These are phyloP conservation scores for Aphaenogaster rudis DNA, from an alignment of 1,140 invertebrate species.

Conservation along the genomic window DNA sequence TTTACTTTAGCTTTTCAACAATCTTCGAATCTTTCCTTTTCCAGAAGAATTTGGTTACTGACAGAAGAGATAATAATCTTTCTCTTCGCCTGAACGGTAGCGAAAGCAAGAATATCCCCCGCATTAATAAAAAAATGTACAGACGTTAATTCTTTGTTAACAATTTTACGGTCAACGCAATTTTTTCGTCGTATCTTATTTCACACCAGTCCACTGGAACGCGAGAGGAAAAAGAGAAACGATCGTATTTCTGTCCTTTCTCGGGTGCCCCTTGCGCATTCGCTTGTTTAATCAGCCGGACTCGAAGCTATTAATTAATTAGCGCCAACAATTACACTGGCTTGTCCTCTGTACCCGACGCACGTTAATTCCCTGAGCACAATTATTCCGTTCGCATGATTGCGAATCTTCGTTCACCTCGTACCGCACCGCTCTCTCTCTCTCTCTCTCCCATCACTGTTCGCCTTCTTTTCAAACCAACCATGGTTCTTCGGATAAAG, in stretches of 20 bases:
- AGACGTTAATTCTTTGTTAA: conserved; percentile 1
- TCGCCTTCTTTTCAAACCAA: conserved; percentile 54
- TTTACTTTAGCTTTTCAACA: conserved; percentile 5
- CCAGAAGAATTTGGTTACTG: not conserved
- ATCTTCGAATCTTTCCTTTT: not conserved
- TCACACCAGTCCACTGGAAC: not conserved
- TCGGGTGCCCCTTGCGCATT: conserved; percentile 14
- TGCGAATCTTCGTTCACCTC: conserved; percentile 43
- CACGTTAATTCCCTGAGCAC: conserved; percentile 71
- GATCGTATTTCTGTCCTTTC: conserved; percentile 30
- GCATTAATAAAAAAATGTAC: conserved; percentile 3
- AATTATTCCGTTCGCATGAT: conserved; percentile 75
- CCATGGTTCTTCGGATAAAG: conserved; percentile 26
- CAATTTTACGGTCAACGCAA: conserved; percentile 21
- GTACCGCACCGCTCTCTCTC: not conserved
- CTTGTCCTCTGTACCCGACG: conserved; percentile 68
- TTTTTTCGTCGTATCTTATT: conserved; percentile 1
- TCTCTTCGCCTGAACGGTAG: not conserved
- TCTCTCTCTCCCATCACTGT: conserved; percentile 16
- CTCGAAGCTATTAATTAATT: conserved; percentile 79
- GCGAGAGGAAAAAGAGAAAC: conserved; percentile 9
- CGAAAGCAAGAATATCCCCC: not conserved
- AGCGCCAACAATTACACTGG: conserved; percentile 72
- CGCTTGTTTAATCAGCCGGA: conserved; percentile 52
- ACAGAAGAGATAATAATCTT: not conserved